Conservation (phyloP, 2,113 vertebrate species). For the Ptychochromis oligacanthus region DNA sequence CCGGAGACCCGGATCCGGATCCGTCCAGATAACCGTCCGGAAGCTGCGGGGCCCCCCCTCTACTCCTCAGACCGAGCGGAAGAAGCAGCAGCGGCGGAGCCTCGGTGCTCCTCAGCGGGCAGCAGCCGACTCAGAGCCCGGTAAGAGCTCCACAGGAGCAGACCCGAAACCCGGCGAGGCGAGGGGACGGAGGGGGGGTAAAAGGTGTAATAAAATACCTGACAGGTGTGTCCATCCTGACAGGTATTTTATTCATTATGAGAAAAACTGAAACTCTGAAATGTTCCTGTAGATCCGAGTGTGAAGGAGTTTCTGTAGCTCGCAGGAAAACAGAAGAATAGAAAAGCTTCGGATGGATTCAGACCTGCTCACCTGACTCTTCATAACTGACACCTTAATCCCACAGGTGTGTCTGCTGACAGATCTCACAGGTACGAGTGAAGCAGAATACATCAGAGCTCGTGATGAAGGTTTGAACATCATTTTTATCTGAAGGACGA, state of each 20-base stretch:
- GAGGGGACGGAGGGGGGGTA: not conserved
- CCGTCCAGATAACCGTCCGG: conserved; percentile 29
- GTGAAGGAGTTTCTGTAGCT: not conserved
- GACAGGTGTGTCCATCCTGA: not conserved
- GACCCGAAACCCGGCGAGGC: not conserved
- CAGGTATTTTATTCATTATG: too few species aligned
- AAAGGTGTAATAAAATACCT: not conserved
- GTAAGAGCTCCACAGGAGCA: not conserved
- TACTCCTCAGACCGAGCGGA: not conserved
- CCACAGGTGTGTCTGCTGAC: too few species aligned
- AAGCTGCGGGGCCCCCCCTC: not conserved
- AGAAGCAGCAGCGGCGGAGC: not conserved
- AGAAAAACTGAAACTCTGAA: too few species aligned
- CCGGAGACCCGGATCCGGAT: not conserved
- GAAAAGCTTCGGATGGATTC: not conserved
- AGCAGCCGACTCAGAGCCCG: not conserved
- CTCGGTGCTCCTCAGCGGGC: conserved; percentile 31
- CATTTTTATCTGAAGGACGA: not conserved
- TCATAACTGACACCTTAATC: too few species aligned
- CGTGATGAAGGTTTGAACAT: not conserved
- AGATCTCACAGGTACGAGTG: too few species aligned
- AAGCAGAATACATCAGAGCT: too few species aligned
- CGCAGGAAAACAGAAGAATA: too few species aligned
- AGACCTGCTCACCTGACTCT: not conserved
- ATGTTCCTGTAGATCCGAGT: too few species aligned